Evolutionary conservation across 2,113 vertebrate genomes (phyloP), one percentile per base, ranked within the genome.

Genomic region (Cyrtonyx montezumae): DNA sequence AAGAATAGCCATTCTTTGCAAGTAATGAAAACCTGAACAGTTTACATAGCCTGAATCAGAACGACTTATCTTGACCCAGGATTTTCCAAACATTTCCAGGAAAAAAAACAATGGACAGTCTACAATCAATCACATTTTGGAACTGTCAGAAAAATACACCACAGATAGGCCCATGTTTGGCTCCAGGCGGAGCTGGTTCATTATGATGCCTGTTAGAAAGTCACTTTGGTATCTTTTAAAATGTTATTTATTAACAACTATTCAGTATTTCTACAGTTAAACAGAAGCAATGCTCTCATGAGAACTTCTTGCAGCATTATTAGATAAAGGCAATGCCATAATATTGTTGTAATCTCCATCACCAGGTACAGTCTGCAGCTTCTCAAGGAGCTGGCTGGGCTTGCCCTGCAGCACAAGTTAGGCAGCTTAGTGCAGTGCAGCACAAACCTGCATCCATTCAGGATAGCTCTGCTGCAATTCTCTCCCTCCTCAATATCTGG

Each of bases 341-440:
- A 11, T 71, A 22, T 43, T 45, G 2, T 8, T 22, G 5, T 18
- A 36, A 40, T 21, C 30, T 13, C 5, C 1, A 2, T 9, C 15
- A 22, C 9, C 1, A 0, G 71, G 26, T 7, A 16, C 8, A 67
- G 42, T 23, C 18, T 10, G 20, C 32, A 61, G 10, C 10, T 68
- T 8, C 15, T 16, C 6, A 19, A 9, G 3, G 46, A 79, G 16
- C 2, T 36, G 21, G 32, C 10, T 65, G 62, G 22, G 18, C 11
- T 34, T 42, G 32, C 30, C 43, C 67, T 13, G 5, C 0, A 1
- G 22, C 56, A 15, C 19, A 25, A 15, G 0, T 3, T 10, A 62
- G 16, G 66, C 8, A 28, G 36, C 30, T 7, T 1, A 0, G n/a
- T 25, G 9, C 23, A 30, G 9, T 6, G 9, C 34, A 7, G 62